Percentiles rank a stretch among this genome's conserved stretches.
phyloP scores from a whole-genome alignment of 2,113 vertebrate genomes.

The Pygoscelis adeliae region DNA sequence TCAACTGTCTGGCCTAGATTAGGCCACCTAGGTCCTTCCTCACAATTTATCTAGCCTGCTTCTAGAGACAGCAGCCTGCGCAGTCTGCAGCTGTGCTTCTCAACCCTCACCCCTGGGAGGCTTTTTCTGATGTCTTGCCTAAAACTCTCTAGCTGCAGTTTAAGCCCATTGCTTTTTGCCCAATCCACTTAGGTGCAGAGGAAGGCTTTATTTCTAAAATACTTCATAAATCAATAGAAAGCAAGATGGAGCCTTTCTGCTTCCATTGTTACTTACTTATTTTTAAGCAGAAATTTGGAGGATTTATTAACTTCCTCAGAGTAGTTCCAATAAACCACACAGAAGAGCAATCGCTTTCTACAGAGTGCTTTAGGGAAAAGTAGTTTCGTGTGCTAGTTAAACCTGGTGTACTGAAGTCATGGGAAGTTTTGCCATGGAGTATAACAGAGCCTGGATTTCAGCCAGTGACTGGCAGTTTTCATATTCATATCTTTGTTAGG shows the following conservation, averaged over 20 bases:
- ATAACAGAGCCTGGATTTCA: background rate
- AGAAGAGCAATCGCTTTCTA: conserved; percentile 40
- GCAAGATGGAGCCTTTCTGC: conserved; percentile 24
- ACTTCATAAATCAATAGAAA: conserved; percentile 51
- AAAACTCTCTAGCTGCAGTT: background rate
- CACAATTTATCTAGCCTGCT: background rate
- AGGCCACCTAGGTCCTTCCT: background rate
- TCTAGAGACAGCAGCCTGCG: background rate
- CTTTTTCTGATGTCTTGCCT: conserved; percentile 11
- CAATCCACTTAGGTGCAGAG: conserved; percentile 38
- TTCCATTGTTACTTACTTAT: conserved; percentile 43
- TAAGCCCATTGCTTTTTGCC: background rate
- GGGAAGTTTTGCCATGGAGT: background rate
- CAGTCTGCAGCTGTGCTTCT: conserved; percentile 15
- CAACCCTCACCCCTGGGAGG: background rate
- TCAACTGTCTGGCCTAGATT: background rate
- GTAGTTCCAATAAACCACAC: background rate
- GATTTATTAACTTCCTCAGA: conserved; percentile 35
- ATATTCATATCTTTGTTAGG: background rate
- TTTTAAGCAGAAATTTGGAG: conserved; percentile 43
- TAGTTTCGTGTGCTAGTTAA: conserved; percentile 1
- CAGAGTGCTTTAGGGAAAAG: conserved; percentile 16
- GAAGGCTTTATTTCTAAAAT: conserved; percentile 49
- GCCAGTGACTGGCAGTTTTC: background rate
- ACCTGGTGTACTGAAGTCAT: background rate